Base-by-base conservation (phyloP, 2,113 vertebrate genomes). In the Haemorhous mexicanus region DNA sequence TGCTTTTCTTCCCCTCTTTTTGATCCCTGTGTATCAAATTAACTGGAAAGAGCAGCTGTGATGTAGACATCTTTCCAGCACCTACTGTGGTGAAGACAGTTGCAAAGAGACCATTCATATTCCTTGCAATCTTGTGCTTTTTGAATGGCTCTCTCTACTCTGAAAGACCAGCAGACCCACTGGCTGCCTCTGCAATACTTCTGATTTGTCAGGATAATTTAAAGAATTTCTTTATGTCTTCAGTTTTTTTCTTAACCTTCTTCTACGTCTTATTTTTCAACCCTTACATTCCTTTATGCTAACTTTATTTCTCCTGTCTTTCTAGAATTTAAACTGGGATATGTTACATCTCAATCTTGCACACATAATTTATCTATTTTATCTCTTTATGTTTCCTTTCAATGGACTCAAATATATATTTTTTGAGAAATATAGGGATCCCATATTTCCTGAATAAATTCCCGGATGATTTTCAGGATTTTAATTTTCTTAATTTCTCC, bases 1-100 rank as follows among this genome's bases (percentile, higher is more conserved):
- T 96, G 63, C 84, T 95, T 97, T 97, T 32, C 68, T 97, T 96
- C 50, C 74, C 47, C 78, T 93, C n/a, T 86, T 80, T 97, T 95
- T 96, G 89, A 93, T 95, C 92, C 43, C 35, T 90, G 62, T 94
- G 56, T 35, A 35, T 93, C 67, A 87, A 80, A 80, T 83, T 92
- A 87, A 75, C 49, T 84, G 76, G 56, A 91, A 88, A 27, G 53
- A 37, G 44, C 18, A 94, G 81, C 81, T 96, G 59, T 68, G 43
- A 94, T 80, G 72, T 70, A 79, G 88, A 80, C 52, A 61, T 74
- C 83, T 91, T 89, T 94, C 91, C 73, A 87, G 87, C 58, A 82
- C 80, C 47, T 55, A 56, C 75, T 74, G 56, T 69, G 82, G 69
- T 72, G 52, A 95, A 95, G 68, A 56, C 55, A 87, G 75, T 82